These are phyloP conservation scores for Ophioderma brevispina DNA, from an alignment of 35 echinoderm and acorn worm genomes.

Conservation along the genomic window DNA sequence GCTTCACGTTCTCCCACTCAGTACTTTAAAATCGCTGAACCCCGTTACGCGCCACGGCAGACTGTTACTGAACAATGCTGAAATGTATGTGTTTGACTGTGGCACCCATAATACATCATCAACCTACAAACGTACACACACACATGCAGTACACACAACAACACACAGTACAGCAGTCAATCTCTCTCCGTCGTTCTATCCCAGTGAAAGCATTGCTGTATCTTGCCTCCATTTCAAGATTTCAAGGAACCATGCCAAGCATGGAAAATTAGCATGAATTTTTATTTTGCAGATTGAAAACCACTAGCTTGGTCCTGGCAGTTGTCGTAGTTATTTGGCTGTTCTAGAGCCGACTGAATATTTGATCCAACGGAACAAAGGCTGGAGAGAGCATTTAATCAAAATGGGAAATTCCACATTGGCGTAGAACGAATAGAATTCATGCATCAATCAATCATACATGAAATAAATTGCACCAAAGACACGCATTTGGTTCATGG, in stretches of 20 bases:
- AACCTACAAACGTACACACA: too few relatives aligned
- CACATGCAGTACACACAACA: too few relatives aligned
- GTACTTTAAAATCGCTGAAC: background rate
- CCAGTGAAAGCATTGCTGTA: background rate
- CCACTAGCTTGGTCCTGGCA: background rate
- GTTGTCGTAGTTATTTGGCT: background rate
- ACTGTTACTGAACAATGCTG: background rate
- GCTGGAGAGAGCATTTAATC: background rate
- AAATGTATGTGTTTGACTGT: background rate
- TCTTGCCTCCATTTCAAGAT: background rate
- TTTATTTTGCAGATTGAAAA: background rate
- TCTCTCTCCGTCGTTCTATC: background rate
- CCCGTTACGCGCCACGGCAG: background rate
- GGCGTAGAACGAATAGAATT: background rate
- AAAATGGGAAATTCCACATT: conserved; percentile 10
- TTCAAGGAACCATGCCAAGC: background rate
- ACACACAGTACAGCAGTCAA: too few relatives aligned
- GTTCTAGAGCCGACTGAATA: background rate
- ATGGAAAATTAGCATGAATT: background rate
- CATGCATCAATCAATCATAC: background rate
- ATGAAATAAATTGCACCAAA: background rate
- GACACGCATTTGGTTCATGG: background rate
- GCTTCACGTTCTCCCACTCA: background rate
- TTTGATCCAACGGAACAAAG: background rate
- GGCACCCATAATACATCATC: too few relatives aligned